Percentiles rank a stretch among this genome's conserved stretches.
Evolutionary conservation across 2,888 invertebrate genomes (phyloP).

Genomic region (Chrysopilus asiliformis): DNA sequence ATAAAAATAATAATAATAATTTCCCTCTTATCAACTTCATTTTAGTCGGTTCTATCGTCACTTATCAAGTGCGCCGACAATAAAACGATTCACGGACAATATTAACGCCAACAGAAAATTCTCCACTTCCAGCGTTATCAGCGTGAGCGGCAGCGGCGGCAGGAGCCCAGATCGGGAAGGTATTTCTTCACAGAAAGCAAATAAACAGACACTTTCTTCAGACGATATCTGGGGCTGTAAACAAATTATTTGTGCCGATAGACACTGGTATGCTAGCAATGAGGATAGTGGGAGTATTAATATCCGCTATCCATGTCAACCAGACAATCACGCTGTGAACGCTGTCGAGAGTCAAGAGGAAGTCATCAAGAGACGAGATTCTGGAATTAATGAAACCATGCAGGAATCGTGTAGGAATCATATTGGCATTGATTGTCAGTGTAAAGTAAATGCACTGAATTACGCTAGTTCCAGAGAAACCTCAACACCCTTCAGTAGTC

Average conservation of each 20-base stretch:
- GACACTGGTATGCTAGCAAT: not conserved
- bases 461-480: too few relatives aligned
- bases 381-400: too few relatives aligned
- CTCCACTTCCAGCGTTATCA: not conserved
- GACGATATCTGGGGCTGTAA: too few relatives aligned
- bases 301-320: too few relatives aligned
- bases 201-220: not conserved
- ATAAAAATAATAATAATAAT: not conserved
- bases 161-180: not conserved
- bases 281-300: not conserved
- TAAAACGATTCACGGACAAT: not conserved
- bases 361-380: too few relatives aligned
- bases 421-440: too few relatives aligned
- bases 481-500: too few relatives aligned
- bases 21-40: not conserved
- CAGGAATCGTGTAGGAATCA: too few relatives aligned
- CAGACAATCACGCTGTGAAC: too few relatives aligned
- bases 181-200: not conserved
- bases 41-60: conserved; percentile 8
- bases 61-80: conserved; percentile 3
- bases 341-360: too few relatives aligned
- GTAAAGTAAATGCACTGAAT: too few relatives aligned
- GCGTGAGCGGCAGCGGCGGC: not conserved
- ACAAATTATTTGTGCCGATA: not conserved
- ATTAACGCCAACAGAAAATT: too few relatives aligned